Evolutionary conservation across 1,140 invertebrate genomes (phyloP).

Genomic region (Metopolophium dirhodum): DNA sequence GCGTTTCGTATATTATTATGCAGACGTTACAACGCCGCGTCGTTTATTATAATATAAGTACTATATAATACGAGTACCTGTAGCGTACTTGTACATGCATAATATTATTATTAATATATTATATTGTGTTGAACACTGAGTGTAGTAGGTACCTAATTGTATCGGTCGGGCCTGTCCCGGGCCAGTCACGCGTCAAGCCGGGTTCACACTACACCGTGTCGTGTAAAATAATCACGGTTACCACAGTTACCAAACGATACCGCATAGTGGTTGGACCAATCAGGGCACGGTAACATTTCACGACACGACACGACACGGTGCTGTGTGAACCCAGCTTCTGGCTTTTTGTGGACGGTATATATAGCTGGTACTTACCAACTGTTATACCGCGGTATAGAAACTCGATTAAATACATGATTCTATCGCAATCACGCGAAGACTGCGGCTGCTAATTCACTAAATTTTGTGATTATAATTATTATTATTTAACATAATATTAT

Average conservation of each 20-base stretch:
- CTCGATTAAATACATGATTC: background rate
- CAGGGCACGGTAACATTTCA: too few relatives aligned
- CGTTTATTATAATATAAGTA: background rate
- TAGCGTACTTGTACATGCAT: background rate
- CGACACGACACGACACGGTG: too few relatives aligned
- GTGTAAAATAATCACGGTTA: too few relatives aligned
- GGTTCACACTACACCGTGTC: too few relatives aligned
- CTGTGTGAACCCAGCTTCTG: too few relatives aligned
- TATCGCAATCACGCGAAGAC: background rate
- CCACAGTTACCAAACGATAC: too few relatives aligned
- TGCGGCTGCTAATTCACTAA: too few relatives aligned
- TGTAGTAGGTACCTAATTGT: background rate
- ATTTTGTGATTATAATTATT: background rate
- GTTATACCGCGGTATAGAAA: background rate
- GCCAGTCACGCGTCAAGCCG: background rate
- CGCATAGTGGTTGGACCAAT: too few relatives aligned
- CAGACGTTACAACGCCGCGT: background rate
- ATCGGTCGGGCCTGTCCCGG: background rate
- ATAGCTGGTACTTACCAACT: too few relatives aligned
- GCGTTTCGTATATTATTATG: background rate
- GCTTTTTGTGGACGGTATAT: too few relatives aligned
- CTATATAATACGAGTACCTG: background rate
- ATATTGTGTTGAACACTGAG: background rate
- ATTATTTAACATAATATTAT: background rate
- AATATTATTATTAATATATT: background rate